Percentiles rank a stretch among this genome's conserved stretches.
Evolutionary conservation across 2,113 vertebrate species (phyloP).

Genomic region (Taurulus bubalis): DNA sequence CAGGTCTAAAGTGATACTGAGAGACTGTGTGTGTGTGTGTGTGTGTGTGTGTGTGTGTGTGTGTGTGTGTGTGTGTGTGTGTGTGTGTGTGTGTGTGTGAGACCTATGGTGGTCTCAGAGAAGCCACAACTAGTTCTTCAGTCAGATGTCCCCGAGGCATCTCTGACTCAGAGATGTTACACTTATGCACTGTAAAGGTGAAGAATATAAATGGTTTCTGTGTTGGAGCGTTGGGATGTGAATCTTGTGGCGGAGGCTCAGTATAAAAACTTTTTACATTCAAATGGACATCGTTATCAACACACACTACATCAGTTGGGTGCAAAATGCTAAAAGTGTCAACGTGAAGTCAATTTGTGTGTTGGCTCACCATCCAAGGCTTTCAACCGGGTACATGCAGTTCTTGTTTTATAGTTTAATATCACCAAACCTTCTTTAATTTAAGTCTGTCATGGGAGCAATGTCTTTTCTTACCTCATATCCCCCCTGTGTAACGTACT

Average conservation of each 20-base stretch:
- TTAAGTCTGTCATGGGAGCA: constrained; percentile 21
- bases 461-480: constrained; percentile 30
- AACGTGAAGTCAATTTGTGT: background rate
- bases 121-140: constrained; percentile 24
- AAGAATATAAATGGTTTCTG: constrained; percentile 4
- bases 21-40: constrained; percentile 1
- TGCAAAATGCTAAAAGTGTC: constrained; percentile 1
- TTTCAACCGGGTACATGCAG: background rate
- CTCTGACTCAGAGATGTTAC: constrained; percentile 16
- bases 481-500: constrained; percentile 4
- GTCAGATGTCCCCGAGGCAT: constrained; percentile 6
- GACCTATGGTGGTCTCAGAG: background rate
- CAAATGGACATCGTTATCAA: background rate
- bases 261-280: background rate
- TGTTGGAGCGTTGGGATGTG: background rate
- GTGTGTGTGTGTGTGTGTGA: background rate
- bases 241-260: background rate
- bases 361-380: background rate
- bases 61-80: background rate
- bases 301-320: background rate
- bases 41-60: background rate
- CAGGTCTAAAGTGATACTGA: constrained; percentile 25
- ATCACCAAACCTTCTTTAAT: constrained; percentile 16
- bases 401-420: constrained; percentile 26
- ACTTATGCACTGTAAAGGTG: background rate